Base-by-base conservation (phyloP, 2,113 vertebrate species). In the human region DNA sequence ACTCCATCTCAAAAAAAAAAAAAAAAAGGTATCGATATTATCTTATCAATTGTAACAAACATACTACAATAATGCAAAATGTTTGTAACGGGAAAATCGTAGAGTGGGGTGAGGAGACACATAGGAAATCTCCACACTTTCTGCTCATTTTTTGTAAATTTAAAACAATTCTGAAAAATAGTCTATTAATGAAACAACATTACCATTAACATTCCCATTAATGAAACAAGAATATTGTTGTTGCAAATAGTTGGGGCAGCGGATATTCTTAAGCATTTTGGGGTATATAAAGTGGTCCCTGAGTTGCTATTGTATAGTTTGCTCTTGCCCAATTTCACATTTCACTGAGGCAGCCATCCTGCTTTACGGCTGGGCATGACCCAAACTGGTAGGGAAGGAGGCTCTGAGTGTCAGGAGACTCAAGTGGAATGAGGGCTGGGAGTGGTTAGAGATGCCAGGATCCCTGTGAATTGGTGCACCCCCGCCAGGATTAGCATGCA, bases 341-440 rank as follows among this genome's bases (percentile, higher is more conserved):
- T 64, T 64, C 30, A 22, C 40, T 1, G 57, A 6, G 0, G 2
- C n/a, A 12, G 22, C 57, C 22, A 16, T 6, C 35, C 14, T 1
- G 48, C 70, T 35, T 45, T 14, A 14, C 14, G 9, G 52, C 17
- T 30, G n/a, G 66, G 76, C 38, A 8, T 85, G 61, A 59, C 38
- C 40, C 27, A 35, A 23, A 17, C 35, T 5, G 50, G 79, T 2
- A 12, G 40, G 22, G 32, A 43, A 88, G 84, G 59, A 12, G 55
- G 38, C 17, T 27, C 59, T 0, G 1, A 48, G 12, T 2, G 3
- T 18, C 10, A 75, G 57, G 80, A 90, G n/a, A 83, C 27, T 2
- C 25, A 1, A 12, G 8, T 18, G 78, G 50, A 25, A 6, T 1
- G 3, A 68, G 3, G 22, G 7, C 7, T 16, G 9, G 3, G 25